Evolutionary conservation across 2,888 invertebrate species (phyloP), one percentile per base, ranked within the genome.

Genomic region (Tupiocoris notatus): DNA sequence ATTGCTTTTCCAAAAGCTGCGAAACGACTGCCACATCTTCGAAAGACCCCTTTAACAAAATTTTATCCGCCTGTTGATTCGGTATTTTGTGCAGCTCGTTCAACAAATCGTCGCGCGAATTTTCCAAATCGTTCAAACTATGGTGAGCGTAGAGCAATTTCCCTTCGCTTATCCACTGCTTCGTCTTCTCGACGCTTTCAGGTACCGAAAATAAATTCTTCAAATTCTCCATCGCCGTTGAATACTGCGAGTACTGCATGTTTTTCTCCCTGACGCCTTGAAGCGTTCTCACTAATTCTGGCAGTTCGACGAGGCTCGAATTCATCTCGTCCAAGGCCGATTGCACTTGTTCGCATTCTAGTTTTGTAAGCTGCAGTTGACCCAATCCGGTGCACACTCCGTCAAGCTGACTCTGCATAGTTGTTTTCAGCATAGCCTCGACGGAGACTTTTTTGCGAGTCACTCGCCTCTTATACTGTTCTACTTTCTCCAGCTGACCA

Each of bases 191-290:
- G 0, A 98, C 95, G 85, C 95, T 96, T 82, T 96, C 96, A 9
- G 96, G 97, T 0, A 98, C 96, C 62, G 96, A 97, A 82, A 98
- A 98, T 79, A 99, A 97, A 83, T 98, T 97, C 83, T 97, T 98
- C 24, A 99, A 86, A 83, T 99, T 99, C 83, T 99, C 98, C 88
- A 95, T 96, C 0, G 98, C 98, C 0, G 98, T 97, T 0, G 96
- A 96, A 85, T 97, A 96, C 83, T 97, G 98, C 0, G 97, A 97
- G 84, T 98, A 96, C 20, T 92, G 89, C 80, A 93, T 92, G 83
- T 97, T 97, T 84, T 98, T 98, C 80, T 95, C 94, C 23, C 95
- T 88, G 0, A 98, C 93, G 62, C 91, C 90, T 83, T 92, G 92
- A 25, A 99, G 85, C 58, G 92, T 91, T 39, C 90, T 89, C 77